phyloP scores from a whole-genome alignment of 1,140 invertebrate genomes.

The Nasonia giraulti region DNA sequence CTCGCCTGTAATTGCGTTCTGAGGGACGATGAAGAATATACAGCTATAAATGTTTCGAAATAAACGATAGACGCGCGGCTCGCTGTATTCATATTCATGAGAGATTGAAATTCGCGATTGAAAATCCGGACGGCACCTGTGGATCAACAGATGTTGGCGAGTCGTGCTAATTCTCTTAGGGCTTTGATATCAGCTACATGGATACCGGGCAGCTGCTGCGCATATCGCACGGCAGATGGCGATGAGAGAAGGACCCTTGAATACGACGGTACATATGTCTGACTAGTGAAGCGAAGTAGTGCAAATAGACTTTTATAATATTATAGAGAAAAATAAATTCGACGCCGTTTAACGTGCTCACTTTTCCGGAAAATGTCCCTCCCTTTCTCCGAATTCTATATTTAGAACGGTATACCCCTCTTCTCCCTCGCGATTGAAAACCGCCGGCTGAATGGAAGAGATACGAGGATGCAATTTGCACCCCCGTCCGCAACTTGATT shows the following conservation, averaged over 20 bases:
- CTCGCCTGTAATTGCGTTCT: constrained; percentile 54
- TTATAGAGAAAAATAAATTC: too few relatives aligned
- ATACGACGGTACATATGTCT: too few relatives aligned
- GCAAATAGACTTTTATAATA: too few relatives aligned
- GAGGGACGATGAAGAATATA: too few relatives aligned
- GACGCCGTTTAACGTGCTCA: too few relatives aligned
- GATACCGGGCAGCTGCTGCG: neutral
- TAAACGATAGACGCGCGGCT: too few relatives aligned
- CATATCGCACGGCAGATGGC: neutral
- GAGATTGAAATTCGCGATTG: too few relatives aligned
- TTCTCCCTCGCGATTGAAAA: neutral
- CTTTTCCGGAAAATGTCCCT: neutral
- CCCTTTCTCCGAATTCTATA: neutral
- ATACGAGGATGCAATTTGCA: neutral
- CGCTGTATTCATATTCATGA: too few relatives aligned
- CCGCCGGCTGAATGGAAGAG: neutral
- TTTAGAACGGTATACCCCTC: neutral
- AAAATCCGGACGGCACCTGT: neutral
- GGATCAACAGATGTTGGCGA: neutral
- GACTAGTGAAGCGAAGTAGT: too few relatives aligned
- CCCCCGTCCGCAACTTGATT: neutral
- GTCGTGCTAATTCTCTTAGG: neutral
- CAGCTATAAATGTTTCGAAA: too few relatives aligned
- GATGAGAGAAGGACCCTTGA: too few relatives aligned
- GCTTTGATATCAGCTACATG: neutral